phyloP scores from a whole-genome alignment of 2,888 invertebrate species.

The Listrodromus nycthemerus region DNA sequence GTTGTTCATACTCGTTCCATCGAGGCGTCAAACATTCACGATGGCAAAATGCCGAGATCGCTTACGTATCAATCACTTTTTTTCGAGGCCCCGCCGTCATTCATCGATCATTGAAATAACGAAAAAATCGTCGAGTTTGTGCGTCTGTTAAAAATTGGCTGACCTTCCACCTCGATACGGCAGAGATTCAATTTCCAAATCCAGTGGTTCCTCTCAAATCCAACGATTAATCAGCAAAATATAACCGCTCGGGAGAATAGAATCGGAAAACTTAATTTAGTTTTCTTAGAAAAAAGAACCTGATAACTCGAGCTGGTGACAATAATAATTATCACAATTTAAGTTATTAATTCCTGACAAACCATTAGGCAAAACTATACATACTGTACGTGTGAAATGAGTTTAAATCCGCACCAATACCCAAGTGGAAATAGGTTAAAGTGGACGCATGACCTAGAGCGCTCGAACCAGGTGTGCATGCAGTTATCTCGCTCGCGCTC shows the following conservation, averaged over 20 bases:
- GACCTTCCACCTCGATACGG: not conserved
- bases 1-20: not conserved
- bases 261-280: not conserved
- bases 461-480: slow-evolving; percentile 37
- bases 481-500: slow-evolving; percentile 44
- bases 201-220: not conserved
- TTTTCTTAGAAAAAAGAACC: not conserved
- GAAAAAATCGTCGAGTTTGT: not conserved
- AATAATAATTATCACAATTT: not conserved
- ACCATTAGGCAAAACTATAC: not conserved
- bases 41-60: slow-evolving; percentile 55
- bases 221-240: not conserved
- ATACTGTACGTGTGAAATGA: slow-evolving; percentile 8
- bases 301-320: too few relatives aligned
- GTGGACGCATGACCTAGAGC: slow-evolving; percentile 64
- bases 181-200: not conserved
- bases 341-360: not conserved
- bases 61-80: slow-evolving; percentile 52
- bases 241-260: not conserved
- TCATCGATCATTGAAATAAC: slow-evolving; percentile 17
- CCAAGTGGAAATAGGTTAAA: slow-evolving; percentile 60
- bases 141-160: slow-evolving; percentile 13
- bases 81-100: not conserved
- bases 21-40: slow-evolving; percentile 25
- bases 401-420: slow-evolving; percentile 2